Percentiles rank a stretch among this genome's conserved stretches.
phyloP scores from a whole-genome alignment of 2,888 invertebrate genomes.

The Macrostomum cliftonense region DNA sequence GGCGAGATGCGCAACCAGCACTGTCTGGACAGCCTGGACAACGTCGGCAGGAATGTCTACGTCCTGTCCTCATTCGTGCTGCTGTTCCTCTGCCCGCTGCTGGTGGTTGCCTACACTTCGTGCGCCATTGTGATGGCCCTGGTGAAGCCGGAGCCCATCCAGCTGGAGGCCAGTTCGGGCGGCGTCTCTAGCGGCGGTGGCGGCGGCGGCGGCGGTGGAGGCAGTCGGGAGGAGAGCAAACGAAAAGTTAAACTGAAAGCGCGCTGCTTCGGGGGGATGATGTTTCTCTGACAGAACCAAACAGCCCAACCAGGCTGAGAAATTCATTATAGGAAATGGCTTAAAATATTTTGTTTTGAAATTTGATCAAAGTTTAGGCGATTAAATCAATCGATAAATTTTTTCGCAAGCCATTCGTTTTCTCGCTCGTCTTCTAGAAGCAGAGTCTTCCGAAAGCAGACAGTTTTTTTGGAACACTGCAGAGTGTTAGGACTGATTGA shows the following conservation, averaged over 20 bases:
- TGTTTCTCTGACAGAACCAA: too few relatives aligned
- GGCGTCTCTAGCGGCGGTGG: constrained; percentile 10
- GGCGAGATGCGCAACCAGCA: constrained; percentile 34
- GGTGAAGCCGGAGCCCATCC: constrained; percentile 17
- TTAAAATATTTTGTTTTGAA: too few relatives aligned
- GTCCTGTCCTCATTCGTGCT: constrained; percentile 36
- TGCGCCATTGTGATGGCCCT: constrained; percentile 22
- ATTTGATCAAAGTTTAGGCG: too few relatives aligned
- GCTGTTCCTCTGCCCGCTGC: constrained; percentile 34
- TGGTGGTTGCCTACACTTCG: constrained; percentile 29
- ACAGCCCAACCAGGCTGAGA: too few relatives aligned
- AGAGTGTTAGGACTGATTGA: too few relatives aligned
- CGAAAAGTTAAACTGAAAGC: constrained; percentile 27
- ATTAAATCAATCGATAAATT: too few relatives aligned
- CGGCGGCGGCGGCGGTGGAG: not conserved
- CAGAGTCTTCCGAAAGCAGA: too few relatives aligned
- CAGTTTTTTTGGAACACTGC: too few relatives aligned
- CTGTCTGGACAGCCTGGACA: constrained; percentile 34
- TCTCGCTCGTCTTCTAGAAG: too few relatives aligned
- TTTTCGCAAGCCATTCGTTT: too few relatives aligned
- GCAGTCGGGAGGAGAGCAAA: constrained; percentile 23
- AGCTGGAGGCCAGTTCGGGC: constrained; percentile 15
- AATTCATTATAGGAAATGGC: too few relatives aligned
- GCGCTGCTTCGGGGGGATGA: too few relatives aligned
- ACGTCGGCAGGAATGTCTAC: constrained; percentile 31